Base-by-base conservation (phyloP, 2,888 invertebrate species). In the Troides helena region DNA sequence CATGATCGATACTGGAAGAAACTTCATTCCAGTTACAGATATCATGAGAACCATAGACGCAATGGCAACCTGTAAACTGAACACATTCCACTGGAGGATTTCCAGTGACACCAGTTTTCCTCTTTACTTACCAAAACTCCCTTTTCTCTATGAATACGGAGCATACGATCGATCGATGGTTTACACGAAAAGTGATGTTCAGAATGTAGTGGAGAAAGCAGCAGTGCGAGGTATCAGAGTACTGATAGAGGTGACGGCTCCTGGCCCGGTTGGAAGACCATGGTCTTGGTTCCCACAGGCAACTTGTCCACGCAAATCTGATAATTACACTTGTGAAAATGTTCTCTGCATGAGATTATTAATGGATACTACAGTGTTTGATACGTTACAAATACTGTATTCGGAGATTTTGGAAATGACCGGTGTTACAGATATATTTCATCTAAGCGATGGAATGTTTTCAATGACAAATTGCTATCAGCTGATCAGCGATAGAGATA, bases 61-160 rank as follows among this genome's bases (percentile, higher is more conserved):
- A 3, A 98, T 98, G 98, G 95, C 97, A 0, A 94, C 95, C 67
- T 95, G 95, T 69, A 98, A 98, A 87, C 87, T 98, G 50, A 98
- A 98, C 85, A 96, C 97, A 0, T 96, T 98, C 78, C 98, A 98
- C 83, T 98, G 98, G 98, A 96, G 97, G 76, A 94, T 97, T 63
- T 95, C 96, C 0, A 98, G 98, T 82, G 96, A 96, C 0, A 97
- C 98, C 79, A 97, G 98, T 77, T 98, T 98, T 85, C 98, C 98
- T 0, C 95, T 96, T 79, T 94, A 96, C 67, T 94, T 97, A 0
- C 94, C 94, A 14, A 90, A 94, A 64, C 93, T 95, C 67, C 96
- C 97, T 0, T 94, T 96, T 79, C 89, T 97, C 78, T 95, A 96
- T 0, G 94, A 95, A 73, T 95, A 95, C 81, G 98, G 99, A 23